A percentile compares a stretch with the other conserved stretches of the same genome.
phyloP scores from a whole-genome alignment of 2,113 vertebrate species.

The Pseudopodoces humilis region DNA sequence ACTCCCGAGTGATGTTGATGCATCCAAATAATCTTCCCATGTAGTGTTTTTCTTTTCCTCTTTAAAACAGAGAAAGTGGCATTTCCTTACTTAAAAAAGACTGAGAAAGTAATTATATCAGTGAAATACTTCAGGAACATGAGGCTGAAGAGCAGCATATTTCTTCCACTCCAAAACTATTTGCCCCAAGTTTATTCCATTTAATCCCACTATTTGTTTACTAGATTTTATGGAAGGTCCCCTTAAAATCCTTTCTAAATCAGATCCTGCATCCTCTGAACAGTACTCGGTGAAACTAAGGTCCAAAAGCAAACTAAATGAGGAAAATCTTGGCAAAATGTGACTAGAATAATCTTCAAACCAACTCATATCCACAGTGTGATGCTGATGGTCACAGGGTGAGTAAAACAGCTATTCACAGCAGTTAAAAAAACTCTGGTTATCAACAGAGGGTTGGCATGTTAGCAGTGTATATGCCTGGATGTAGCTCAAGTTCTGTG shows the following conservation, averaged over 20 bases:
- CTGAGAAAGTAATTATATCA: neutral
- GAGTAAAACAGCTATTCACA: neutral
- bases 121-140: neutral
- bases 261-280: neutral
- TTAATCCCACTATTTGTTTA: neutral
- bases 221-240: neutral
- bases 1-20: neutral
- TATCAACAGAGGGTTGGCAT: neutral
- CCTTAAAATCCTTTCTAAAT: neutral
- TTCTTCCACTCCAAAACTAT: neutral
- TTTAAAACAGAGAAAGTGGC: neutral
- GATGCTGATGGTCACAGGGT: neutral
- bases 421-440: neutral
- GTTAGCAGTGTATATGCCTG: neutral
- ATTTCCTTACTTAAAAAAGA: neutral
- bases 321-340: neutral
- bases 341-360: neutral
- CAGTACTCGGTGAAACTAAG: neutral
- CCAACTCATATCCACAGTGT: accelerated
- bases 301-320: neutral
- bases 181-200: neutral
- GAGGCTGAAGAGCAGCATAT: neutral
- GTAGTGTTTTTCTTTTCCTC: neutral
- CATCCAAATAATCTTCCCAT: neutral
- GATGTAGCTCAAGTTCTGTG: neutral